Base-by-base conservation (phyloP, 2,113 vertebrate genomes). In the Neolamprologus falcicula region DNA sequence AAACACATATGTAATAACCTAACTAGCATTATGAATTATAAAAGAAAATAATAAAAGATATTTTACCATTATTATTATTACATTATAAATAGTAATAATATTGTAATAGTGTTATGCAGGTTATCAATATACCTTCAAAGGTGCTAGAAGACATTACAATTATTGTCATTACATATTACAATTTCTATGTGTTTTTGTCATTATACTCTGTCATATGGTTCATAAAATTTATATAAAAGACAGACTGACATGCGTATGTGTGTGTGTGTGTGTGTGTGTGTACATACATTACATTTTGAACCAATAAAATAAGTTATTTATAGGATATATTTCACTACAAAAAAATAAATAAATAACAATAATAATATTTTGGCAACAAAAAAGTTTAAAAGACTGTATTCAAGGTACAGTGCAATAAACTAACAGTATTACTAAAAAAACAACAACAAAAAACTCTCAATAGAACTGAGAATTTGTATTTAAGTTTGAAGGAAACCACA, bases 391-490 rank as follows among this genome's bases (percentile, higher is more conserved):
- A 66, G 5, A 42, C n/a, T 31, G 17, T 57, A 24, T n/a, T 82
- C 47, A 33, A 10, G 8, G 17, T 37, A 66, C 17, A 66, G 61
- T 66, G 31, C 61, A 66, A 66, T 66, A 66, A 66, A 66, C 10
- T 66, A 33, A 66, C 9, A 66, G 31, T 66, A 66, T 3, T 66
- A 66, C 61, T n/a, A 7, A 63, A 63, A 63, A 31, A 5, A 4
- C 1, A 3, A 3, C 1, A 47, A 47, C 3, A 42, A 42, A 6
- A 7, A 45, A n/a, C 28, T 61, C 31, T 19, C 1, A 10, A 5
- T 33, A 63, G 31, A 63, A 35, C 59, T 63, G 59, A 63, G 31
- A 63, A 92, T 61, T 14, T 9, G 16, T 45, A 45, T 85, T 57
- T 17, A 9, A 86, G 31, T 45, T 3, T 33, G 21, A 61, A 79